Base-by-base conservation (phyloP, 2,888 invertebrate genomes). In the Melieria picta region DNA sequence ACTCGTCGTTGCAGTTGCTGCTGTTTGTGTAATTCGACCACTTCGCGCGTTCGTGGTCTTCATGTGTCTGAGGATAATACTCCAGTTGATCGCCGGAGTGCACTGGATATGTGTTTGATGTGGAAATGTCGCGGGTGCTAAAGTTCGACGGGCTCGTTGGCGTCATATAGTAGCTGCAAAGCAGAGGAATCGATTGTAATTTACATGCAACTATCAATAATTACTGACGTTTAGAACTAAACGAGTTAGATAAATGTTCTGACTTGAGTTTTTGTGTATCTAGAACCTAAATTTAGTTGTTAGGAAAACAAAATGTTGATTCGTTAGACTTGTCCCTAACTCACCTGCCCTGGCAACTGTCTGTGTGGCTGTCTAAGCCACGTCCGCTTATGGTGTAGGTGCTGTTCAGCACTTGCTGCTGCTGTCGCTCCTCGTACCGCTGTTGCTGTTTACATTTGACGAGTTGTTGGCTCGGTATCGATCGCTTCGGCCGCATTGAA, bases 11-110 rank as follows among this genome's bases (percentile, higher is more conserved):
- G 42, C 45, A 58, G 58, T 58, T 65, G 13, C 52, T 63, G 10
- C 69, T 75, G 10, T 70, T 66, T 4, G 50, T 65, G 63, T 75
- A 74, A 84, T 93, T 93, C 9, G 92, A 92, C 94, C 94, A 94
- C 76, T 92, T 91, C 1, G 90, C 90, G 4, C 93, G 88, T 52
- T 92, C 92, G 10, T 93, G 88, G 47, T 92, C 92, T 75, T 91
- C 89, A 84, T 71, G 79, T 75, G 75, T 78, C 82, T 77, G 83
- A 79, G 80, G 84, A 83, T 79, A 88, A 78, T 81, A 85, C 70
- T 85, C 85, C 0, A 79, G 77, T 55, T 78, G 77, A 61, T 83
- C 84, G 70, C 79, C 76, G 3, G 83, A 80, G 75, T 85, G 82
- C 55, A 86, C 80, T 69, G 82, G 85, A 72, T 85, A 86, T 4